Conservation (phyloP, 2,797 vertebrate species). For the Enteromius paludinosus region DNA sequence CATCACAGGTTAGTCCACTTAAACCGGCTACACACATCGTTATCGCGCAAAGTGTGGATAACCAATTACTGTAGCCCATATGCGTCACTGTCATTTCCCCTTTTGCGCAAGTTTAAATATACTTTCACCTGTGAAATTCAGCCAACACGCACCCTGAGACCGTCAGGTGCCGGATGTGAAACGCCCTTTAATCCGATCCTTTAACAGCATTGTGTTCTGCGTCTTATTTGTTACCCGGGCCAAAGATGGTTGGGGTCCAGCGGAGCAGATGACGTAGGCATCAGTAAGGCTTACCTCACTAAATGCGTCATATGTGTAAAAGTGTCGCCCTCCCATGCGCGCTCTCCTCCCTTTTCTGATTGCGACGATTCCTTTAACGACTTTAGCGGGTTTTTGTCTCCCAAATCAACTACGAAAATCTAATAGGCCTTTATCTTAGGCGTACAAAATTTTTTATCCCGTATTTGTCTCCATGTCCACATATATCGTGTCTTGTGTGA, state of each 20-base stretch:
- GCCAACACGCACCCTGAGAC: background rate
- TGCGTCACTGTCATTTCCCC: background rate
- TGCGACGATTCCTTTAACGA: slow-evolving; percentile 47
- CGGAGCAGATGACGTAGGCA: slow-evolving; percentile 72
- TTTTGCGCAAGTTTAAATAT: slow-evolving; percentile 16
- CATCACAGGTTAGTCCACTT: background rate
- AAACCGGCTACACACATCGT: background rate
- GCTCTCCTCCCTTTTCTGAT: slow-evolving; percentile 57
- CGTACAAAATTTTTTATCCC: background rate
- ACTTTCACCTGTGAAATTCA: background rate
- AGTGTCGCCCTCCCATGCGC: slow-evolving; percentile 65
- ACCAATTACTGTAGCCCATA: background rate
- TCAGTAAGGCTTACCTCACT: slow-evolving; percentile 76
- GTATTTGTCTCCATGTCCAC: background rate
- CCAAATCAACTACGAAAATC: background rate
- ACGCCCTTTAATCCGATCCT: background rate
- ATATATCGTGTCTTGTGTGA: background rate
- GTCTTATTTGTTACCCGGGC: slow-evolving; percentile 64
- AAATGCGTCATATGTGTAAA: slow-evolving; percentile 74
- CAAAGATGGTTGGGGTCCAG: slow-evolving; percentile 65
- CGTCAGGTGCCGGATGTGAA: slow-evolving; percentile 3
- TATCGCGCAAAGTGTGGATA: background rate
- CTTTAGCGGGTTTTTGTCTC: slow-evolving; percentile 32
- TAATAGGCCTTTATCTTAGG: background rate
- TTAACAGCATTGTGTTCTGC: slow-evolving; percentile 32